These are phyloP conservation scores for Thomomys bottae DNA, from an alignment of 2,113 vertebrate species.

Conservation along the genomic window DNA sequence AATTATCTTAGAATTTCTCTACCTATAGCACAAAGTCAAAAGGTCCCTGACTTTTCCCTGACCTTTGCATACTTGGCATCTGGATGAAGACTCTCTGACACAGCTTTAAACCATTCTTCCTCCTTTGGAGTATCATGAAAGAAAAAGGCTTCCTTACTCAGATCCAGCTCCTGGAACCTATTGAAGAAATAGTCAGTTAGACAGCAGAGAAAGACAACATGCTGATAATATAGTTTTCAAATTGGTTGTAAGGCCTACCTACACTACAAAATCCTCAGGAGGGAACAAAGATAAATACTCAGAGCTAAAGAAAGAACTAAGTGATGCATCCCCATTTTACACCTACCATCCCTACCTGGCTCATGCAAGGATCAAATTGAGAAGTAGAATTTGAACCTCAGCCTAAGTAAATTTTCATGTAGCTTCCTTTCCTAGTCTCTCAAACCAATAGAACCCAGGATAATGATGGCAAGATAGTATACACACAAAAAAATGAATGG, in stretches of 20 bases:
- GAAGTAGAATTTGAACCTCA: not conserved
- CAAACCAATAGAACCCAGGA: not conserved
- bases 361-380: not conserved
- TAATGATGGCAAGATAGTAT: not conserved
- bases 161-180: conserved; percentile 98
- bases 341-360: not conserved
- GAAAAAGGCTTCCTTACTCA: conserved; percentile 98
- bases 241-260: not conserved
- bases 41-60: conserved; percentile 74
- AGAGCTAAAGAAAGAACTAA: not conserved
- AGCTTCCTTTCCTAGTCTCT: not conserved
- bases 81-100: conserved; percentile 92
- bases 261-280: not conserved
- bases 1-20: not conserved
- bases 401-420: not conserved
- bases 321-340: not conserved
- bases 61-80: conserved; percentile 97
- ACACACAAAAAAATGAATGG: not conserved
- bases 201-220: not conserved
- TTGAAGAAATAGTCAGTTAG: conserved; percentile 72
- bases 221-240: not conserved
- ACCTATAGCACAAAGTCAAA: not conserved
- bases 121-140: conserved; percentile 98
- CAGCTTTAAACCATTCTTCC: conserved; percentile 96
- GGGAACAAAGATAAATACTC: not conserved